Evolutionary conservation across 2,888 invertebrate genomes (phyloP).

Genomic region (Papilio elwesi): DNA sequence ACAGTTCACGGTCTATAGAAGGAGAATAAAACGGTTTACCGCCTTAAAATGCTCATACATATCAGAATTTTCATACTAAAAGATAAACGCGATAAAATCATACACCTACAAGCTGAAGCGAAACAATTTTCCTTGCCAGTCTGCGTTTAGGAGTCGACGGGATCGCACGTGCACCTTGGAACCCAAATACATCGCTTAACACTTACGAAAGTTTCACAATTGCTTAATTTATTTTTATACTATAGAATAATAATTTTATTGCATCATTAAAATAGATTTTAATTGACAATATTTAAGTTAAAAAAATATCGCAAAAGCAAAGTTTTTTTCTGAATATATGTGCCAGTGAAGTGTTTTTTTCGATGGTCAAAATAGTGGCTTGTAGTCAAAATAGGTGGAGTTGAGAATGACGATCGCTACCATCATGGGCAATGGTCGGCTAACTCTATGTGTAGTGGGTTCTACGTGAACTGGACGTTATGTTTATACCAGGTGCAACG

Average conservation of each 20-base stretch:
- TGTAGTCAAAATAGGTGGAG: constrained; percentile 69
- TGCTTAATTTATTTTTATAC: constrained; percentile 5
- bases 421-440: constrained; percentile 54
- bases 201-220: constrained; percentile 47
- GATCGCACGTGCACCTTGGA: constrained; percentile 50
- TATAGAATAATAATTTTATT: not conserved
- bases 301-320: not conserved
- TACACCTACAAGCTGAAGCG: constrained; percentile 19
- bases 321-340: not conserved
- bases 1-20: not conserved
- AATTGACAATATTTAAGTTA: not conserved
- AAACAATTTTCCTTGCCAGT: constrained; percentile 51
- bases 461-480: constrained; percentile 73
- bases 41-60: constrained; percentile 5
- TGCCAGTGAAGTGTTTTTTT: constrained; percentile 44
- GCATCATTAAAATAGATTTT: not conserved
- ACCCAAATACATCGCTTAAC: constrained; percentile 32
- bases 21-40: constrained; percentile 1
- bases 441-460: constrained; percentile 60
- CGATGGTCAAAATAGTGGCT: constrained; percentile 55
- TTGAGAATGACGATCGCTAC: constrained; percentile 44
- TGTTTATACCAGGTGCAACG: constrained; percentile 70
- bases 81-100: constrained; percentile 38
- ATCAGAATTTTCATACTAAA: constrained; percentile 20
- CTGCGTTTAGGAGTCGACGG: constrained; percentile 54